Evolutionary conservation across 2,113 vertebrate species (phyloP).

Genomic region (Centropus bengalensis): DNA sequence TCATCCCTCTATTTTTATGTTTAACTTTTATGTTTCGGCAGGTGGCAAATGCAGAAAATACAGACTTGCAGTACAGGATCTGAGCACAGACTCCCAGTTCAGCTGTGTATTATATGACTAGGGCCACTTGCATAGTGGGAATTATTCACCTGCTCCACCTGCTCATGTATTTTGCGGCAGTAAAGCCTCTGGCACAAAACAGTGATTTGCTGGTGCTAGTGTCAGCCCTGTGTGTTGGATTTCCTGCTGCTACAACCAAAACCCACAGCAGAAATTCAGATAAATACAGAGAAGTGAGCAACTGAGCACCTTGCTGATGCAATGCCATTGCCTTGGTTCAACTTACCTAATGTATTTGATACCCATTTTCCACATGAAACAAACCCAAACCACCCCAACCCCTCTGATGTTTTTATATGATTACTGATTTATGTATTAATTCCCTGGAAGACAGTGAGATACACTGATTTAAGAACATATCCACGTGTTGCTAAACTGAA

Average conservation of each 20-base stretch:
- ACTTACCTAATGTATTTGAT: background rate
- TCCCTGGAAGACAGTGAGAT: background rate
- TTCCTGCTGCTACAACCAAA: background rate
- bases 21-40: background rate
- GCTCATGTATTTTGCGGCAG: background rate
- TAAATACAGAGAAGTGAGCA: conserved; percentile 1
- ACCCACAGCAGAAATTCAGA: background rate
- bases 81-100: background rate
- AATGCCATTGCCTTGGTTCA: background rate
- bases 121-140: background rate
- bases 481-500: background rate
- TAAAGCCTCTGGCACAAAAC: background rate
- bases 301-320: background rate
- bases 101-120: background rate
- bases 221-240: background rate
- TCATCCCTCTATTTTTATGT: background rate
- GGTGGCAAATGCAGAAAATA: background rate
- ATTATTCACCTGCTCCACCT: background rate
- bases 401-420: background rate
- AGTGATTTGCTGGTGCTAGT: background rate
- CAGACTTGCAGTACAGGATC: background rate
- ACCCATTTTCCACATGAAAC: background rate
- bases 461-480: background rate
- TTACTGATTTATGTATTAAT: background rate
- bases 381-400: background rate